Conservation (phyloP, 2,888 invertebrate genomes). For the Drosophila niveifrons region DNA sequence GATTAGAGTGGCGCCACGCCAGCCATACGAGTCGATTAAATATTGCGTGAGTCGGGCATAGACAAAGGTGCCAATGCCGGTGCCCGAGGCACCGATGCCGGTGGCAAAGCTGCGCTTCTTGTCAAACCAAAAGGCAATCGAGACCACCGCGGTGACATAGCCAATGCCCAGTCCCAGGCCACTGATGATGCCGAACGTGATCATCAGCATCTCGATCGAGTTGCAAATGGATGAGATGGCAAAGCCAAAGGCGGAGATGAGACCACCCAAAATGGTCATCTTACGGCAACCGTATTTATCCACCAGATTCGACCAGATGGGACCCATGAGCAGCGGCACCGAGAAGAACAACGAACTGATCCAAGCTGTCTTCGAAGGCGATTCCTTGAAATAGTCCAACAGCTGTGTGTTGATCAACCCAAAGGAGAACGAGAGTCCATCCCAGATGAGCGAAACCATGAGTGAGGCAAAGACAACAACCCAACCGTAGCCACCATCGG, state of each 20-base stretch:
- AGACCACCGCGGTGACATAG: conserved; percentile 95
- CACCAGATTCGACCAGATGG: conserved; percentile 90
- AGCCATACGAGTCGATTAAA: conserved; percentile 91
- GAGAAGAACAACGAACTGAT: conserved; percentile 96
- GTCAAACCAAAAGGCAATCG: conserved; percentile 97
- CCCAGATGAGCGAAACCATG: conserved; percentile 94
- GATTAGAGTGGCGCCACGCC: conserved; percentile 93
- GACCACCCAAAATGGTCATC: conserved; percentile 91
- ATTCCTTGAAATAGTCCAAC: conserved; percentile 91
- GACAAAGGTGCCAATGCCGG: conserved; percentile 94
- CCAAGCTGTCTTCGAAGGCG: conserved; percentile 94
- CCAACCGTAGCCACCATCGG: conserved; percentile 85
- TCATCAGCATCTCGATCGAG: conserved; percentile 91
- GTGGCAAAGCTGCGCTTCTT: conserved; percentile 94
- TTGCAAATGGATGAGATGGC: conserved; percentile 90
- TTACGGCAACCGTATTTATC: conserved; percentile 94
- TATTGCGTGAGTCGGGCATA: conserved; percentile 94
- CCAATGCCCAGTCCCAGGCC: conserved; percentile 93
- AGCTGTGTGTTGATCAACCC: conserved; percentile 95
- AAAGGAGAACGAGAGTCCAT: conserved; percentile 97
- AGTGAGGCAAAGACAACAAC: conserved; percentile 93
- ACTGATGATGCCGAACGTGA: conserved; percentile 94
- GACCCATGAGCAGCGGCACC: conserved; percentile 93
- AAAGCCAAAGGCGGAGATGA: conserved; percentile 91
- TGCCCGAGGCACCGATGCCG: conserved; percentile 94